A percentile compares a stretch with the other conserved stretches of the same genome.
phyloP scores from a whole-genome alignment of 2,888 invertebrate species.

The Drosophila pseudotakahashii region DNA sequence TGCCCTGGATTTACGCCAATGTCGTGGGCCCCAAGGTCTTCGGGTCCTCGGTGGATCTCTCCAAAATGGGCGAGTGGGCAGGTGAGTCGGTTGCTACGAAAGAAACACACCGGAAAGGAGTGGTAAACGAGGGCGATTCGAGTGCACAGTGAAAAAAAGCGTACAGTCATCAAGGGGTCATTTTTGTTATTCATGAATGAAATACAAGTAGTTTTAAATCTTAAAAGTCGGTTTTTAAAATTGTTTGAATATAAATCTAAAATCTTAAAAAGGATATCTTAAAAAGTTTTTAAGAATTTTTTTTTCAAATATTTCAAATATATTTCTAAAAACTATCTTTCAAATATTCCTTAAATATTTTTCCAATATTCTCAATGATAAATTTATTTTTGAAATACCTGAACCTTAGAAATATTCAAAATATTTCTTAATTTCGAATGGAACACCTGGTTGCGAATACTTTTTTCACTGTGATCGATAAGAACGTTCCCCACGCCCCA shows the following conservation, averaged over 20 bases:
- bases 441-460: neutral
- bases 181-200: too few species aligned
- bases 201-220: too few species aligned
- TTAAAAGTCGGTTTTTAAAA: too few species aligned
- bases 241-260: too few species aligned
- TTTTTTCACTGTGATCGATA: constrained; percentile 24
- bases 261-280: too few species aligned
- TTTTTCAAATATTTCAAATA: too few species aligned
- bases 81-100: constrained; percentile 86
- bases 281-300: too few species aligned
- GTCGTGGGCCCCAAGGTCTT: constrained; percentile 86
- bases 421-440: neutral
- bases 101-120: neutral
- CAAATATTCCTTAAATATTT: too few species aligned
- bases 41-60: constrained; percentile 87
- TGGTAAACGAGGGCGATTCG: neutral
- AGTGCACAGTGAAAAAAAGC: neutral
- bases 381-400: too few species aligned
- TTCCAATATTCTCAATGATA: too few species aligned
- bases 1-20: constrained; percentile 84
- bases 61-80: constrained; percentile 91
- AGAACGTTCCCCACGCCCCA: constrained; percentile 7
- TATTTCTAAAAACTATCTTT: too few species aligned
- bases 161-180: neutral
- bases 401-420: neutral